Evolutionary conservation across 2,113 vertebrate genomes (phyloP), one percentile per base, ranked within the genome.

Genomic region (Cyprinus carpio): DNA sequence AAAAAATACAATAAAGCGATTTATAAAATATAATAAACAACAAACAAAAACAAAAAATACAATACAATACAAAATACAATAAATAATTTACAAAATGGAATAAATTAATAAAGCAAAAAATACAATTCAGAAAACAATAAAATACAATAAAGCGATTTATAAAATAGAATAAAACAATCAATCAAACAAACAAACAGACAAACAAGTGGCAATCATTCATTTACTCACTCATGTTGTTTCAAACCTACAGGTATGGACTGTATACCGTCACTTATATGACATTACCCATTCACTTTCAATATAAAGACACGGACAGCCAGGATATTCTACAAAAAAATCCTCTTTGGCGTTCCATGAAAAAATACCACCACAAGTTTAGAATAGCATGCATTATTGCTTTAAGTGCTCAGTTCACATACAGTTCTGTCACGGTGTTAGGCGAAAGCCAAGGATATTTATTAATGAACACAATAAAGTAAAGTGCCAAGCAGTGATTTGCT

Each of bases 381-480:
- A 74, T 20, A n/a, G 37, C 20, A 54, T 84, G 74, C 75, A 51
- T 82, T 20, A 74, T 43, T 25, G 40, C 76, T 82, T 83, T 84
- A 81, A 87, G 79, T 18, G 65, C 75, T 23, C 76, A 80, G 65
- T 56, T 78, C 72, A 85, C 87, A 60, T 54, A 75, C 4, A 40
- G 6, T 49, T 49, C 80, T 6, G 49, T 82, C 46, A 74, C 7
- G 56, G 74, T 74, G 27, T 74, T 65, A 56, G 65, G 77, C 37
- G 37, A 76, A 81, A 67, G 74, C 85, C 87, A 64, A 78, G 56
- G 56, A 75, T 82, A 78, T 83, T 88, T 81, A 86, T 89, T 87
- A 85, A 89, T 83, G 78, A 85, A 74, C 72, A 76, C 34, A 84
- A 84, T 84, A 84, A 88, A 86, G 72, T 76, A 82, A 84, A 87